These are phyloP conservation scores for Sycophaga agraensis DNA, from an alignment of 1,140 invertebrate genomes.

Conservation along the genomic window DNA sequence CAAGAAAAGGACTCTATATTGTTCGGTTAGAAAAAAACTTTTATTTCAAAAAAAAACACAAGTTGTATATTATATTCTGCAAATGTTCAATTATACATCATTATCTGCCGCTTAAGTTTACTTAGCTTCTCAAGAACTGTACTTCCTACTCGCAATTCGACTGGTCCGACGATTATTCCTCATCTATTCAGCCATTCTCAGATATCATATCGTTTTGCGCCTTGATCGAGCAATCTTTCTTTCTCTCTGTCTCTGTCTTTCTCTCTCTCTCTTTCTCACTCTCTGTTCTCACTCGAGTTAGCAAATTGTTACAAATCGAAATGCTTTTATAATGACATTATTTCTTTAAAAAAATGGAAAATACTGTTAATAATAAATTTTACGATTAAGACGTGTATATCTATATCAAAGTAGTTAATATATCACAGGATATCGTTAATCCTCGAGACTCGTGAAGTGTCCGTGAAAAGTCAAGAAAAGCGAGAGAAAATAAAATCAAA, in stretches of 20 bases:
- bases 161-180: conserved; percentile 16
- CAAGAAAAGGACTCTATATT: conserved; percentile 27
- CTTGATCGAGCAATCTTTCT: too few relatives aligned
- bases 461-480: conserved; percentile 23
- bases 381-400: conserved; percentile 9
- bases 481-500: background rate
- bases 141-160: conserved; percentile 21
- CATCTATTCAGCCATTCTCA: conserved; percentile 44
- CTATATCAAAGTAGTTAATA: conserved; percentile 26
- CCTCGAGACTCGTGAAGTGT: conserved; percentile 30
- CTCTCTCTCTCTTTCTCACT: too few relatives aligned
- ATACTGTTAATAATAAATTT: conserved; percentile 22
- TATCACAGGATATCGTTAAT: conserved; percentile 33
- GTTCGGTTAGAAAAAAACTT: conserved; percentile 29
- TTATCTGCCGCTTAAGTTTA: conserved; percentile 13
- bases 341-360: background rate
- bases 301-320: conserved; percentile 5
- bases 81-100: conserved; percentile 20
- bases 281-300: background rate
- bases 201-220: too few relatives aligned
- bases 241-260: conserved; percentile 16
- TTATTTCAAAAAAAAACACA: conserved; percentile 28
- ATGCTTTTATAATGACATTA: conserved; percentile 12
- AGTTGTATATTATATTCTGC: conserved; percentile 4
- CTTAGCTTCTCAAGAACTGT: conserved; percentile 19